Conservation (phyloP, 2,888 invertebrate genomes). For the Drosophila pseudotakahashii region DNA sequence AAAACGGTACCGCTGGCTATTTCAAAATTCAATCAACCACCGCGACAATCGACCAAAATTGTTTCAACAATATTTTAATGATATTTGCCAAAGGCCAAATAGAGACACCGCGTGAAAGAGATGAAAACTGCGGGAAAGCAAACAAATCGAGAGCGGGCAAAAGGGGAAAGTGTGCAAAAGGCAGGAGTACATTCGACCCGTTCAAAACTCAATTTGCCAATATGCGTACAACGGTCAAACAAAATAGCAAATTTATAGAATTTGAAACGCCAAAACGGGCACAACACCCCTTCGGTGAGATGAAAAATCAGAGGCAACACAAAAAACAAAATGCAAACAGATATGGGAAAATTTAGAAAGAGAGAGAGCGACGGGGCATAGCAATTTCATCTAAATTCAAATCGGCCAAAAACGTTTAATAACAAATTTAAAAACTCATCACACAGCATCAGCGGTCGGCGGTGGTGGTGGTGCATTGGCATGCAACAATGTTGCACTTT, state of each 20-base stretch:
- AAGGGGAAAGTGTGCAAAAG: slow-evolving; percentile 12
- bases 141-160: slow-evolving; percentile 1
- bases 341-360: slow-evolving; percentile 4
- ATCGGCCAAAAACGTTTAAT: slow-evolving; percentile 71
- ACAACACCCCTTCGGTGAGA: slow-evolving; percentile 2
- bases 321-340: slow-evolving; percentile 24
- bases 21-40: slow-evolving; percentile 20
- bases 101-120: slow-evolving; percentile 24
- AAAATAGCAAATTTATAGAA: slow-evolving; percentile 73
- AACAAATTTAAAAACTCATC: slow-evolving; percentile 75
- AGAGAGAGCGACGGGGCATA: not conserved
- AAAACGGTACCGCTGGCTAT: slow-evolving; percentile 12
- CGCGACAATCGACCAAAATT: slow-evolving; percentile 29
- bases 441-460: slow-evolving; percentile 44
- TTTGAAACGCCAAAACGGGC: slow-evolving; percentile 49
- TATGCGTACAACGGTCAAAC: slow-evolving; percentile 51
- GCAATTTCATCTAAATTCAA: slow-evolving; percentile 68
- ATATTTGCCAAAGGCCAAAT: slow-evolving; percentile 35
- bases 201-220: slow-evolving; percentile 66
- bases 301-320: slow-evolving; percentile 56
- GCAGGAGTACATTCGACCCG: slow-evolving; percentile 36
- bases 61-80: slow-evolving; percentile 39
- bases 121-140: slow-evolving; percentile 11
- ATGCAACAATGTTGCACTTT: slow-evolving; percentile 56
- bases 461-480: slow-evolving; percentile 1